These are phyloP conservation scores for Thalassoma bifasciatum DNA, from an alignment of 2,113 vertebrate species.

Conservation along the genomic window DNA sequence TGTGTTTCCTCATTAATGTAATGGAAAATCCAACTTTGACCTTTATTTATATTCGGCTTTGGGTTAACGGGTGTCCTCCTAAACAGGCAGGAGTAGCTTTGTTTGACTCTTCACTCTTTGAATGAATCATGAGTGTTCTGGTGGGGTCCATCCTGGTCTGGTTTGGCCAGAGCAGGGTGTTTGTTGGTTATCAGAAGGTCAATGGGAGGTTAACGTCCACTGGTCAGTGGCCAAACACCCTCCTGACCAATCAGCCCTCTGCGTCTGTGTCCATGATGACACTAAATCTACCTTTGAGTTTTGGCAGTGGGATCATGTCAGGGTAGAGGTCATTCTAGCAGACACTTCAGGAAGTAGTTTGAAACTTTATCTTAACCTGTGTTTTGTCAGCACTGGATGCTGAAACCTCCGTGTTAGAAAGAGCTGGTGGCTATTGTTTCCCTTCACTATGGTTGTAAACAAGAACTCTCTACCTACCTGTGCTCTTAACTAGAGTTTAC, in stretches of 20 bases:
- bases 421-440: constrained; percentile 51
- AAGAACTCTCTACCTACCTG: constrained; percentile 25
- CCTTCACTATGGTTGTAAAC: constrained; percentile 33
- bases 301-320: constrained; percentile 58
- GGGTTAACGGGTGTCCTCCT: no score
- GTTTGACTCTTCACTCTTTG: constrained; percentile 5
- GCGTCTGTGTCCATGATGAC: constrained; percentile 52
- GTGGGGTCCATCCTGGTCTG: constrained; percentile 12
- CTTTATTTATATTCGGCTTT: no score
- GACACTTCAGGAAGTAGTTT: constrained; percentile 74
- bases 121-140: constrained; percentile 22
- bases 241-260: constrained; percentile 59
- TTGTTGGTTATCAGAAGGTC: constrained; percentile 78
- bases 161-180: constrained; percentile 66
- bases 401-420: constrained; percentile 54
- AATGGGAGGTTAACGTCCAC: constrained; percentile 73
- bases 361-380: constrained; percentile 74
- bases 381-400: constrained; percentile 69
- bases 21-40: not conserved
- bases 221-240: constrained; percentile 58
- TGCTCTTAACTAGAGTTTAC: constrained; percentile 10
- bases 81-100: not conserved
- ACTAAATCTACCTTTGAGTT: constrained; percentile 65
- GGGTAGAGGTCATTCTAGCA: constrained; percentile 72
- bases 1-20: not conserved